Base-by-base conservation (phyloP, 2,113 vertebrate genomes). In the Sceloporus undulatus region DNA sequence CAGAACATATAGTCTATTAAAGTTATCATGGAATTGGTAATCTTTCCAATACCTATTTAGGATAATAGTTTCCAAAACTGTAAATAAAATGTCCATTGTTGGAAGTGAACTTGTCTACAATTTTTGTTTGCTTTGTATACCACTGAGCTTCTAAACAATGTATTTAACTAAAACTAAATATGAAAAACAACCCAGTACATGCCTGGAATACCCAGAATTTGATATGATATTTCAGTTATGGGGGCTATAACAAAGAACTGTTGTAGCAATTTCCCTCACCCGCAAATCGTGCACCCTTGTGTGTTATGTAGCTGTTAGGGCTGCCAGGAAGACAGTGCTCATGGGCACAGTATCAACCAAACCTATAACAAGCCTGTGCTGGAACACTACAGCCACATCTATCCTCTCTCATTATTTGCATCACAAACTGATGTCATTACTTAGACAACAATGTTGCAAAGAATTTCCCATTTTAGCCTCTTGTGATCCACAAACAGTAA, bases 41-140 rank as follows among this genome's bases (percentile, higher is more conserved):
- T 84, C 10, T 80, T 42, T 85, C n/a, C 71, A 82, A 82, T 19
- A 14, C n/a, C 42, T 76, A 27, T 89, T 38, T 86, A 38, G 74
- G 34, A 27, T 62, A 86, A 88, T 88, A 88, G 2, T 82, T 75
- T 65, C 56, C 8, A 90, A 92, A 82, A 84, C 4, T 52, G 29
- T 1, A n/a, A 21, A 77, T 40, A 88, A 74, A 29, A 73, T 70
- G 85, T 18, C 78, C 76, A 90, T 29, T 48, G 88, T 86, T 83
- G n/a, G 85, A 82, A 18, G 19, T 86, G 85, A 84, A 34, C 9
- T 56, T 70, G 4, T 14, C 34, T 18, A 78, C 82, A 23, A 38
- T 14, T 18, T 0, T 65, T 70, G 79, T 90, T 52, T 78, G 75
- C 5, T 48, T 78, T 68, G 40, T 77, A 27, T 9, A 52, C 38